Evolutionary conservation across 2,113 vertebrate species (phyloP).

Genomic region (Spilogale gracilis): DNA sequence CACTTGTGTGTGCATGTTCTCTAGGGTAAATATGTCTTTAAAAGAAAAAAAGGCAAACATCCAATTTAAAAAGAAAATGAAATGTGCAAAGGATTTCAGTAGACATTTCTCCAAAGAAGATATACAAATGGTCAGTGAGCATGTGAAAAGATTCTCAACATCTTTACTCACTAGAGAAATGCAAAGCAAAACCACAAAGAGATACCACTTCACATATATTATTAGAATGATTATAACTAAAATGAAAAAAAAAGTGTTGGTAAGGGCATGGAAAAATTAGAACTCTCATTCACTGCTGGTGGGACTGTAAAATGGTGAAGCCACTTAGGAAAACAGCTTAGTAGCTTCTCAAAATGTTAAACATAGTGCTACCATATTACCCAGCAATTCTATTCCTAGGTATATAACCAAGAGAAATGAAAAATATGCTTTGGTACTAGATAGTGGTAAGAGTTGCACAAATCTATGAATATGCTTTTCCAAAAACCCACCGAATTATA

Average conservation of each 20-base stretch:
- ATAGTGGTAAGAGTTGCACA: not conserved
- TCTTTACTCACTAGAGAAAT: constrained; percentile 31
- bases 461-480: not conserved
- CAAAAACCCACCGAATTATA: not conserved
- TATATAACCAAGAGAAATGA: constrained; percentile 46
- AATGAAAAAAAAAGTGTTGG: not conserved
- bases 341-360: constrained; percentile 33
- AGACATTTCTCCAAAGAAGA: constrained; percentile 30
- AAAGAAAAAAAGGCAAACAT: not conserved
- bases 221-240: not conserved
- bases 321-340: constrained; percentile 23
- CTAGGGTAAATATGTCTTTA: not conserved
- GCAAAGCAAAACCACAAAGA: not conserved
- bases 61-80: not conserved
- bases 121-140: not conserved
- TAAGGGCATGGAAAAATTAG: not conserved
- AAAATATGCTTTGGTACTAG: not conserved
- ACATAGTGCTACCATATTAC: not conserved
- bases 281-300: not conserved
- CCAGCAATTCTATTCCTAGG: not conserved
- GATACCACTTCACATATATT: not conserved
- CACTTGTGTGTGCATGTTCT: not conserved
- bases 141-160: constrained; percentile 9
- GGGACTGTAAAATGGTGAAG: not conserved
- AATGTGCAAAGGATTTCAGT: not conserved